Evolutionary conservation across 2,888 invertebrate species (phyloP), one percentile per base, ranked within the genome.

Genomic region (Pomacea canaliculata): DNA sequence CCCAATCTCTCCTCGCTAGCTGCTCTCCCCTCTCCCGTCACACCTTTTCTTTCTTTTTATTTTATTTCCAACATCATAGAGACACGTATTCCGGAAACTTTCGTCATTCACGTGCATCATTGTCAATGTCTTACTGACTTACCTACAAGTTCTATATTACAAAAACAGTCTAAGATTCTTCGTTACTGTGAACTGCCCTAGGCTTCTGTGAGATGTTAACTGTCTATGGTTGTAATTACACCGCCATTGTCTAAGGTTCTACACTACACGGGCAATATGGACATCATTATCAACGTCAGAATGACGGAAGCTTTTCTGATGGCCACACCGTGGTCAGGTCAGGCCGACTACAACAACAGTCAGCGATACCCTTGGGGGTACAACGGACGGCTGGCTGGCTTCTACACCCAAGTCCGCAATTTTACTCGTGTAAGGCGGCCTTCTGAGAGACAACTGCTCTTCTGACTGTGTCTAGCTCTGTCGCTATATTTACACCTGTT

Each of bases 271-370:
- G 68, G 68, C 48, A 68, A 68, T 46, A 68, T 68, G 68, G 68
- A 68, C 68, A 27, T 46, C 19, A 48, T 46, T 10, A 46, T 68
- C 19, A 68, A 68, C 48, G 68, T 68, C 68, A n/a, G 68, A 46
- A 68, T 68, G 68, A 37, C 23, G 13, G 68, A 68, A 13, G 68
- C 68, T 13, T 68, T 68, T 37, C 48, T 68, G 9, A 3, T 68
- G 68, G n/a, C 68, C 68, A 68, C 68, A 5, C 27, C 27, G 13
- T 68, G 68, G 68, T 46, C 68, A 27, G 68, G 68, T 13, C 68
- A 68, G 68, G 68, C 12, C 68, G 68, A 51, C 5, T 68, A 68
- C 68, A 68, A 12, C 68, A 68, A 27, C 27, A 68, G 68, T 68
- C 7, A 4, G 9, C 27, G 68, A 10, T 7, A 13, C 1, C 46